Base-by-base conservation (phyloP, 2,888 invertebrate species). In the Dermolepida albohirtum region DNA sequence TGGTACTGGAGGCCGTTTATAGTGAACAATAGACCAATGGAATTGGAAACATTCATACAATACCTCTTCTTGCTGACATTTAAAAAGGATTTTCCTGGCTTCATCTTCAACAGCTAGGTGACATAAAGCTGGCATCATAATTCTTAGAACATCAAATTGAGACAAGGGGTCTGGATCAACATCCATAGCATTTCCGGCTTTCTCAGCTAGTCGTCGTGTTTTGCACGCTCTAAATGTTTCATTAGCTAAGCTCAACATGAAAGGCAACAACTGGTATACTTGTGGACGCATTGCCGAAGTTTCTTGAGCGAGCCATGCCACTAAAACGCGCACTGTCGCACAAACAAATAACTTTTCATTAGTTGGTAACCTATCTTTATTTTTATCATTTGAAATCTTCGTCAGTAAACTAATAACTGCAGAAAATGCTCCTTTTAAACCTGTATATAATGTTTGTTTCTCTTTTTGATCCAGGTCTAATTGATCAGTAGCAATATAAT, bases 241-340 rank as follows among this genome's bases (percentile, higher is more conserved):
- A 84, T 94, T 94, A 11, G 92, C 91, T 39, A 94, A 82, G 49
- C 90, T 87, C 67, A 96, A 87, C 79, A 96, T 89, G 80, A 90
- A 95, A 7, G 96, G 96, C 40, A 96, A 84, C 17, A 96, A 84
- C 67, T 90, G 88, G 78, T 92, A 94, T 43, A 96, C 89, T 80
- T 94, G 93, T 49, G 91, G 88, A 39, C 94, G 89, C 91, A 95
- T 92, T 0, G 95, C 94, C 1, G 92, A 90, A 0, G 95, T 94
- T 84, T 96, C 96, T 83, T 95, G 95, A 0, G 94, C 93, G 76
- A 96, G 84, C 95, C 95, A 96, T n/a, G 94, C 90, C 11, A 93
- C 90, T 62, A 96, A 83, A 40, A 95, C 92, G 74, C 96, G 86
- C 8, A 96, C 91, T 82, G 93, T 92, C 2, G 93, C 93, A 84